Evolutionary conservation across 2,113 vertebrate species (phyloP), one percentile per base, ranked within the genome.

Genomic region (Fulmarus glacialis): DNA sequence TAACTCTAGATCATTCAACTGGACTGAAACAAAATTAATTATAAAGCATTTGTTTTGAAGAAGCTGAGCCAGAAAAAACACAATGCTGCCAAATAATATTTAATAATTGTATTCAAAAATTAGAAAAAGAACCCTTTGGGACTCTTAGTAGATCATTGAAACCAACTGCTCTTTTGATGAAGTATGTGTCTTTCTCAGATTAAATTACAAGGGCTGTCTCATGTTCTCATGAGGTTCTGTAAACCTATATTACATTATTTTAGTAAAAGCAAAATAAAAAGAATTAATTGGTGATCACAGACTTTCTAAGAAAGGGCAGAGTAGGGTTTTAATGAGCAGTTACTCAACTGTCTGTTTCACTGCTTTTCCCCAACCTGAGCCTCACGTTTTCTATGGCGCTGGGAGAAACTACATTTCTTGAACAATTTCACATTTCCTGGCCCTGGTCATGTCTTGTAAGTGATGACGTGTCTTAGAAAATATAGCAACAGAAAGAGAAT

Each of bases 61-160:
- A 92, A 93, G 26, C 60, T 58, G 90, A 97, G 97, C 97, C 97
- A 98, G 96, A 94, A 96, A 97, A 97, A 97, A 90, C 95, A 97
- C 42, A 90, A 82, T 95, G 45, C 95, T 97, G 96, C 97, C 97
- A 98, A 97, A 97, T 93, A 95, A 94, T 97, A 93, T 96, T 97
- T 97, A 97, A 96, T 96, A 93, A 94, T 93, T 87, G 55, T 87
- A 96, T 96, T 96, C 63, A 96, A 92, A 93, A 96, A 90, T 93
- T 85, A 92, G 73, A 81, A 93, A 97, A 95, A 85, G 43, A 77
- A 91, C 15, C 95, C 81, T 66, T 79, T 92, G 95, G 93, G 96
- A 96, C 67, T 73, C 77, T 77, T 87, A 48, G 75, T n/a, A 90
- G 71, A 94, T 97, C 94, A 96, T 82, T 97, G 94, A 97, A 97